Evolutionary conservation across 2,888 invertebrate species (phyloP).

Genomic region (Cerastis leucographa): DNA sequence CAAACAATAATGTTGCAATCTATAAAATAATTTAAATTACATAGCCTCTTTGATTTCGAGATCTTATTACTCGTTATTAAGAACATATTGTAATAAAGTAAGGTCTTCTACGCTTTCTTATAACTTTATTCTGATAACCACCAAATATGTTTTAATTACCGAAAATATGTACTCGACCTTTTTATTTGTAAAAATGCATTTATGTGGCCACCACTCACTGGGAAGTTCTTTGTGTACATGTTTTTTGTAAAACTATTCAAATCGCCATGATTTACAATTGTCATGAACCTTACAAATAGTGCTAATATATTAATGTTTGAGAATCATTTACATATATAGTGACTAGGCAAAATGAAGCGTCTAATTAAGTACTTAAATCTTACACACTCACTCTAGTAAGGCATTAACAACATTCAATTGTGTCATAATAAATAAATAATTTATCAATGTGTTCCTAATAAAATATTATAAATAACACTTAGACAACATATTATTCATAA

Average conservation of each 20-base stretch:
- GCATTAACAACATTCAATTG: conserved; percentile 75
- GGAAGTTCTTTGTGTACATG: conserved; percentile 37
- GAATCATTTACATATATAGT: conserved; percentile 66
- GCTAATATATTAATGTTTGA: conserved; percentile 55
- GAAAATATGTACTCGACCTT: not conserved
- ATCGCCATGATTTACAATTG: conserved; percentile 52
- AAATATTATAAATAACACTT: conserved; percentile 67
- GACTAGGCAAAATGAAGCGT: conserved; percentile 78
- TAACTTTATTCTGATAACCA: not conserved
- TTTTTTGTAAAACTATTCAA: conserved; percentile 52
- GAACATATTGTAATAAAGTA: conserved; percentile 1
- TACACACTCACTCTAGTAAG: conserved; percentile 81
- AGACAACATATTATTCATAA: conserved; percentile 51
- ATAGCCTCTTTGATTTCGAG: conserved; percentile 9
- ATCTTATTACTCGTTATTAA: conserved; percentile 1
- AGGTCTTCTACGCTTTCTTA: not conserved
- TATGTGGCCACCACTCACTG: conserved; percentile 15
- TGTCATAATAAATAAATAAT: conserved; percentile 65
- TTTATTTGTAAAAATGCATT: not conserved
- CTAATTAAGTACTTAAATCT: conserved; percentile 73
- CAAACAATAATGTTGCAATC: conserved; percentile 1
- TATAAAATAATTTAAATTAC: not conserved
- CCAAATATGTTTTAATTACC: conserved; percentile 10
- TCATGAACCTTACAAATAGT: conserved; percentile 56
- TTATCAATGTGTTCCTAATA: conserved; percentile 53